Percentiles rank a stretch among this genome's conserved stretches.
Evolutionary conservation across 2,888 invertebrate genomes (phyloP).

Genomic region (Apamea sordens): DNA sequence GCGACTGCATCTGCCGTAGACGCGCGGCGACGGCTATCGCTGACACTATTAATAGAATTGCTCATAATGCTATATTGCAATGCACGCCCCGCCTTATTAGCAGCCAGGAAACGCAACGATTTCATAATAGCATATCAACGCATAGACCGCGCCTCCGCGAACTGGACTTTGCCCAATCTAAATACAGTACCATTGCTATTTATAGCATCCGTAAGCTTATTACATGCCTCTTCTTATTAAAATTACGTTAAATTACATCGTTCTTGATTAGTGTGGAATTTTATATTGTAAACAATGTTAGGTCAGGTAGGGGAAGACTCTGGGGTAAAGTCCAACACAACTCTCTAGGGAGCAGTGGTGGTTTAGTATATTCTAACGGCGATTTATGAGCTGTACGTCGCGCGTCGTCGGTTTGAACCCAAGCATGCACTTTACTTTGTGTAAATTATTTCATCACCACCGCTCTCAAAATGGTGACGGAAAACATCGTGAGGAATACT

Average conservation of each 20-base stretch:
- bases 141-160: background rate
- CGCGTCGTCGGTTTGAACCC: too few species aligned
- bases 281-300: background rate
- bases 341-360: background rate
- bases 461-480: too few species aligned
- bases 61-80: background rate
- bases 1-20: too few species aligned
- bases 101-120: background rate
- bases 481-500: too few species aligned
- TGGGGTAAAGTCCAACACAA: background rate
- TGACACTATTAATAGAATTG: background rate
- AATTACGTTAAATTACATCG: conserved; percentile 12
- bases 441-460: too few species aligned
- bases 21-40: too few species aligned
- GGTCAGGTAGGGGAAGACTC: background rate
- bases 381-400: too few species aligned
- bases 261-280: background rate
- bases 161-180: conserved; percentile 37
- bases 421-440: too few species aligned
- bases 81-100: background rate
- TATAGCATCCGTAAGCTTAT: background rate
- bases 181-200: conserved; percentile 4
- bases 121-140: background rate
- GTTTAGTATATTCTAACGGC: too few species aligned
- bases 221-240: conserved; percentile 10